Conservation (phyloP, 2,797 vertebrate species). For the Yasuhikotakia modesta region DNA sequence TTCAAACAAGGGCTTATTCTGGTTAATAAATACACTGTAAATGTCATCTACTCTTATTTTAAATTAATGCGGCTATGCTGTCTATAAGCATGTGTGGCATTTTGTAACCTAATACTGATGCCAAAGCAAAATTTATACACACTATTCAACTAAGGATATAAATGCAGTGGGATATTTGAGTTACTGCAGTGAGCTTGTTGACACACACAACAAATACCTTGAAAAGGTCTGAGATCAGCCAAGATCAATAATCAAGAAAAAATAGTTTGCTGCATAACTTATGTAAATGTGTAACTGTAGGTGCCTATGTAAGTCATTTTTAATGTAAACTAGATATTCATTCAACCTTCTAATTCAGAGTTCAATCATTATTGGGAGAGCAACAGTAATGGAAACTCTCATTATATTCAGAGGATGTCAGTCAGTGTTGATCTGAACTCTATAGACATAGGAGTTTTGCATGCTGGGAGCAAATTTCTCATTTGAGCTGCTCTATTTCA, state of each 20-base stretch:
- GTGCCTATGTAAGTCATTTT: neutral
- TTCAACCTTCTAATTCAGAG: neutral
- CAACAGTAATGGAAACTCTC: slow-evolving; percentile 4
- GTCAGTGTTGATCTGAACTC: slow-evolving; percentile 31
- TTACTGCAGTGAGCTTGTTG: neutral
- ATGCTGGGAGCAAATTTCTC: slow-evolving; percentile 34
- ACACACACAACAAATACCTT: neutral
- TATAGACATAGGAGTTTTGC: slow-evolving; percentile 12
- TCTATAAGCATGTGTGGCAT: neutral
- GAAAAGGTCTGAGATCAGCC: neutral
- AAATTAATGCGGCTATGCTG: neutral
- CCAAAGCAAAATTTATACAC: neutral
- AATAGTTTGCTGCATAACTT: neutral
- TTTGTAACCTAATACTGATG: neutral
- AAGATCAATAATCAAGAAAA: slow-evolving; percentile 35
- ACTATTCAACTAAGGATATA: neutral
- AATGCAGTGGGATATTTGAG: neutral
- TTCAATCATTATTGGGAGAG: slow-evolving; percentile 1
- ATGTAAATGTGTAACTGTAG: neutral
- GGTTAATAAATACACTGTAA: neutral
- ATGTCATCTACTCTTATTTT: slow-evolving; percentile 6
- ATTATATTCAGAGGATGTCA: slow-evolving; percentile 13
- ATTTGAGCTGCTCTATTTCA: slow-evolving; percentile 44
- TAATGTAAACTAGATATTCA: slow-evolving; percentile 11
- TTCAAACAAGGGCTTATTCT: slow-evolving; percentile 15